These are phyloP conservation scores for Amblyjoppa proteus DNA, from an alignment of 2,888 invertebrate genomes.

Conservation along the genomic window DNA sequence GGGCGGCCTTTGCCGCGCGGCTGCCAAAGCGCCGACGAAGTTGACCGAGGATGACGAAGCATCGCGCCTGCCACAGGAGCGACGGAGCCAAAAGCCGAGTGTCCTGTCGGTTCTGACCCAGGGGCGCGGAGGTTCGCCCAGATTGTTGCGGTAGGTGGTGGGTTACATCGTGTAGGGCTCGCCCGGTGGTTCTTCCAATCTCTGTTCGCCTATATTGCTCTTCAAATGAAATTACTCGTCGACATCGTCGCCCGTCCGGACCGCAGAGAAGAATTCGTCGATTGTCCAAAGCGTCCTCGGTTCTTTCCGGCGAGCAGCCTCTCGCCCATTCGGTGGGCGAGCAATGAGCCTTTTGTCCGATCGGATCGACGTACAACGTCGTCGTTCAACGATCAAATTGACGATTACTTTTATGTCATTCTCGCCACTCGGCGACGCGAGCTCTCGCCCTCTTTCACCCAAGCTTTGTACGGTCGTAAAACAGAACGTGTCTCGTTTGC, in stretches of 20 bases:
- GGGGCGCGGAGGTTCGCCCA: too few relatives aligned
- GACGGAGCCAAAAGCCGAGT: conserved; percentile 20
- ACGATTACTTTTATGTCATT: conserved; percentile 71
- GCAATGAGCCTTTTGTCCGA: conserved; percentile 56
- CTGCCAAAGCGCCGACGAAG: conserved; percentile 12
- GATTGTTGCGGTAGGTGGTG: neutral
- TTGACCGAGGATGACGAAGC: neutral
- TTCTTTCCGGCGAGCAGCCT: conserved; percentile 1
- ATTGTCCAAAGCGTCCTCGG: conserved; percentile 40
- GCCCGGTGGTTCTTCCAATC: neutral
- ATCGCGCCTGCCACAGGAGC: conserved; percentile 23
- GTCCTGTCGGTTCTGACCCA: neutral
- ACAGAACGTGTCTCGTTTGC: conserved; percentile 56
- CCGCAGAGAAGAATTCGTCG: conserved; percentile 19
- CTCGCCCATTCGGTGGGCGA: neutral
- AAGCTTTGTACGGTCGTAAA: conserved; percentile 64
- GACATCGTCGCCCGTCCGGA: conserved; percentile 8
- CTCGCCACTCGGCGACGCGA: conserved; percentile 28
- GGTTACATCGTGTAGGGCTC: neutral
- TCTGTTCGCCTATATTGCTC: conserved; percentile 27
- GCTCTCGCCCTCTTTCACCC: conserved; percentile 37
- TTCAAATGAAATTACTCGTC: conserved; percentile 52
- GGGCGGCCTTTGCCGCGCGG: too few relatives aligned
- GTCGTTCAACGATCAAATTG: conserved; percentile 69
- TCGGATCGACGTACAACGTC: conserved; percentile 54